Base-by-base conservation (phyloP, 2,888 invertebrate species). In the Ashinkailepas kermadecensis region DNA sequence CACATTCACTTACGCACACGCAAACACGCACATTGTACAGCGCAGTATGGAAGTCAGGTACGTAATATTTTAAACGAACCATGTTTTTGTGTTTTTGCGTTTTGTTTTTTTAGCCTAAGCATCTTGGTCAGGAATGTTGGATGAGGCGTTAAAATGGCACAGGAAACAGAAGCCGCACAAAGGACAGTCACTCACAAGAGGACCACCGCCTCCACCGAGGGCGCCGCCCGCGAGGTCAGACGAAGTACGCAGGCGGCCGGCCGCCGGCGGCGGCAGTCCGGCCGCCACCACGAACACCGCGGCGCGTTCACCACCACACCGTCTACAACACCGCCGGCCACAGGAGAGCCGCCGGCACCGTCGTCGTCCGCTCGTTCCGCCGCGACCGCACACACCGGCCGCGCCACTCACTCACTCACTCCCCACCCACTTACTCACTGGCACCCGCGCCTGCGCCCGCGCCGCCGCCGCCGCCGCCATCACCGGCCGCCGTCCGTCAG, bases 71-170 rank as follows among this genome's bases (percentile, higher is more conserved):
- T 39, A 12, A 70, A 39, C 70, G 70, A 70, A 70, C 25, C 70
- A 25, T 70, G 13, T 25, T 70, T 70, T 70, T 70, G 25, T 70
- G 15, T 70, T 70, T 70, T 70, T 23, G 13, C 3, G 70, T 39
- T 25, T 39, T 39, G 15, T 13, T 25, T n/a, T 70, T 25, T 70
- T 70, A 4, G 6, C 10, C 3, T 8, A 12, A 70, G 7, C 15
- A 23, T 15, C 70, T 70, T 13, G 70, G 39, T 70, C 25, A 39
- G 70, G 70, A 70, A 70, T 70, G 70, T 70, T 70, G 70, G 70
- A 70, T 25, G 70, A 70, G 25, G 25, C 25, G 70, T 39, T 70
- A 39, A 39, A 25, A 15, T 39, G 23, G 23, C 39, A 70, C 25
- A 70, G 3, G 13, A 21, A 39, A 70, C 70, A 70, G 70, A 21